Evolutionary conservation across 2,888 invertebrate genomes (phyloP).

Genomic region (Cephus pygmeus): DNA sequence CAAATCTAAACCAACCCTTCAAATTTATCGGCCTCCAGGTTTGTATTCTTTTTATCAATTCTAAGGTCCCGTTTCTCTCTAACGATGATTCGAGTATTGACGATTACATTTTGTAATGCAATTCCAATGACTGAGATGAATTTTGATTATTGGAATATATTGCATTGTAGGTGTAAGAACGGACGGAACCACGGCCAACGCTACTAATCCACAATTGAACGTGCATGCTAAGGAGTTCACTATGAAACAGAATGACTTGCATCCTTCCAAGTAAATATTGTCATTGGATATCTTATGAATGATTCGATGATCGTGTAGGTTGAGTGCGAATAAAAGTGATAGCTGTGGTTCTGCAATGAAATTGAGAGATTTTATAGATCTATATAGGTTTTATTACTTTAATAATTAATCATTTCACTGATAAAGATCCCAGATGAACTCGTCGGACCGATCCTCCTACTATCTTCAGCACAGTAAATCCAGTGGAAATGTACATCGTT

Average conservation of each 20-base stretch:
- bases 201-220: conserved; percentile 76
- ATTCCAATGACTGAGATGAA: not conserved
- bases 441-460: conserved; percentile 54
- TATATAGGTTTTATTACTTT: not conserved
- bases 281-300: not conserved
- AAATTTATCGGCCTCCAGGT: conserved; percentile 92
- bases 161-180: conserved; percentile 70
- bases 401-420: not conserved
- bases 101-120: conserved; percentile 31
- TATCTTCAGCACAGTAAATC: conserved; percentile 77
- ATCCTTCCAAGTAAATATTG: conserved; percentile 60
- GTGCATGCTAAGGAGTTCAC: conserved; percentile 92
- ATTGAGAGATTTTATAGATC: not conserved
- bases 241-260: conserved; percentile 74
- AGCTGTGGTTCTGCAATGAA: not conserved
- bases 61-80: conserved; percentile 15
- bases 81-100: conserved; percentile 27
- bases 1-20: conserved; percentile 85
- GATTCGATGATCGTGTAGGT: not conserved
- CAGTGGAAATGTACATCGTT: conserved; percentile 73
- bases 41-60: conserved; percentile 56
- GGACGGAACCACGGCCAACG: conserved; percentile 68
- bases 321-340: not conserved
- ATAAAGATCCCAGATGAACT: conserved; percentile 58
- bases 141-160: not conserved